Evolutionary conservation across 2,113 vertebrate species (phyloP).

Genomic region (Lepidothrix coronata): DNA sequence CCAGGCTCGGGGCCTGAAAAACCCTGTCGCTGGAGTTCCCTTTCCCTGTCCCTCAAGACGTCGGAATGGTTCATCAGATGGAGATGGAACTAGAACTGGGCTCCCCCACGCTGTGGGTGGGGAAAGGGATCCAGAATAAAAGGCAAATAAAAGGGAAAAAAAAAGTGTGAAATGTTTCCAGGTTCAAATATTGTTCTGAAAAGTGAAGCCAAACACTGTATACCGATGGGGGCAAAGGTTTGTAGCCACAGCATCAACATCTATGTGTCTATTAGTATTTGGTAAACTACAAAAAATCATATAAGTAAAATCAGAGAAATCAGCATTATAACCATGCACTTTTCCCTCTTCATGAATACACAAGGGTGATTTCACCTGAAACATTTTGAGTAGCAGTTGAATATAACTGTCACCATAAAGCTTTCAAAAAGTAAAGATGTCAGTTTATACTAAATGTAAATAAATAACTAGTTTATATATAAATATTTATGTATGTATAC

Average conservation of each 20-base stretch:
- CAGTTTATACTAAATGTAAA: conserved; percentile 1
- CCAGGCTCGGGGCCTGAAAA: too few species aligned
- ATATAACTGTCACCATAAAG: not conserved
- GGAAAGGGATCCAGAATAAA: too few species aligned
- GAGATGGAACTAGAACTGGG: too few species aligned
- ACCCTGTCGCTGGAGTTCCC: too few species aligned
- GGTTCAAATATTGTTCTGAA: not conserved
- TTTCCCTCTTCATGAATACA: not conserved
- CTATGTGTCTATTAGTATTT: not conserved
- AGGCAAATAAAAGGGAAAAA: not conserved
- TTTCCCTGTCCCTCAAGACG: too few species aligned
- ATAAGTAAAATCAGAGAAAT: not conserved
- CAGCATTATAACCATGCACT: not conserved
- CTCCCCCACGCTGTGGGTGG: too few species aligned
- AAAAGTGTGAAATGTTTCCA: not conserved
- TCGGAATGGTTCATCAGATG: too few species aligned
- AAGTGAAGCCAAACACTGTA: not conserved
- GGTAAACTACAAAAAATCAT: not conserved
- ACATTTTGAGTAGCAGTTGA: not conserved
- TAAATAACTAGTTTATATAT: not conserved
- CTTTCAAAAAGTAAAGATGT: not conserved
- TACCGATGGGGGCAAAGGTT: rapidly evolving
- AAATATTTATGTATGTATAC: not conserved
- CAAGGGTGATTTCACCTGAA: not conserved
- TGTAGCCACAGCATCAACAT: not conserved